phyloP scores from a whole-genome alignment of 2,113 vertebrate species.

The Echinops telfairi region DNA sequence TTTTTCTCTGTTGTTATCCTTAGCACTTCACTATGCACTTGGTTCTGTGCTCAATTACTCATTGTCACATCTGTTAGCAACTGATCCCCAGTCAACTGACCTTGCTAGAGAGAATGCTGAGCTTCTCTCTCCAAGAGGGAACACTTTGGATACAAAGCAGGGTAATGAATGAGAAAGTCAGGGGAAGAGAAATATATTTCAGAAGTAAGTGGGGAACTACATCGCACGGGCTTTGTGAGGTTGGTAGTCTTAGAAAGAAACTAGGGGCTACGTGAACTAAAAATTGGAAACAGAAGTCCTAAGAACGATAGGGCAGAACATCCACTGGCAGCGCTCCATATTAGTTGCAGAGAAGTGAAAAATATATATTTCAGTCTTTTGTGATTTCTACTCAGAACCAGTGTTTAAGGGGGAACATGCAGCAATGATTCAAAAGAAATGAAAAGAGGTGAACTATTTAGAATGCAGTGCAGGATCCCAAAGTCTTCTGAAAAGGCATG shows the following conservation, averaged over 20 bases:
- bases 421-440: constrained; percentile 21
- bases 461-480: neutral
- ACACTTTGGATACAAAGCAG: constrained; percentile 15
- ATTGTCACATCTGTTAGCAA: neutral
- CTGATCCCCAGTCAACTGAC: neutral
- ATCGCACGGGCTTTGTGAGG: neutral
- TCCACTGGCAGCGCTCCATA: neutral
- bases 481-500: neutral
- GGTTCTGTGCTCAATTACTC: neutral
- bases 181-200: neutral
- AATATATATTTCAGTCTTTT: neutral
- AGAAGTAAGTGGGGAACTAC: neutral
- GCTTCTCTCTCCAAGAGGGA: constrained; percentile 20
- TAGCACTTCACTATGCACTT: neutral
- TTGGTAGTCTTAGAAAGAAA: neutral
- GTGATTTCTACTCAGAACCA: neutral
- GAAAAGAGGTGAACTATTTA: neutral
- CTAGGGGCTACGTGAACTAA: neutral
- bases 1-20: neutral
- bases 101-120: neutral
- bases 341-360: neutral
- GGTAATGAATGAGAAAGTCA: neutral
- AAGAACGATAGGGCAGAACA: neutral
- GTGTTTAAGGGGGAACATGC: neutral
- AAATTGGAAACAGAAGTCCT: too few relatives aligned